Conservation (phyloP, 2,113 vertebrate genomes). For the Mystacornis crossleyi region DNA sequence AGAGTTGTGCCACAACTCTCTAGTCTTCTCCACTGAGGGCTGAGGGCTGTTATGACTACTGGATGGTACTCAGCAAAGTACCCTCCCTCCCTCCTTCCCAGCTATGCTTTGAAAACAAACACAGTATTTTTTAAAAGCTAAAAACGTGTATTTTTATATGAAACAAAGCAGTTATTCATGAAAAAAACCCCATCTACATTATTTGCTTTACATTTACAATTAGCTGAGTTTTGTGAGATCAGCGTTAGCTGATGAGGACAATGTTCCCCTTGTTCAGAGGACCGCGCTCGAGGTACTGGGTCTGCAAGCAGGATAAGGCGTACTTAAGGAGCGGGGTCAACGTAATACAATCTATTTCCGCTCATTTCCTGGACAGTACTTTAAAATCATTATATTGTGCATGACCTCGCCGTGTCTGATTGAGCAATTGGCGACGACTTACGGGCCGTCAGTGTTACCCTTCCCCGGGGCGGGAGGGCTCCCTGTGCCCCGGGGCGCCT, state of each 20-base stretch:
- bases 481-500: not conserved
- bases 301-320: not conserved
- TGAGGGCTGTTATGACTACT: accelerated
- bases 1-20: not conserved
- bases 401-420: not conserved
- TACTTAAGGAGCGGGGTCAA: accelerated
- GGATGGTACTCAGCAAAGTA: not conserved
- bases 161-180: not conserved
- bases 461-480: not conserved
- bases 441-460: accelerated
- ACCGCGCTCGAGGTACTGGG: not conserved
- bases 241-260: not conserved
- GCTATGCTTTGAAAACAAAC: not conserved
- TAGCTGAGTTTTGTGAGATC: not conserved
- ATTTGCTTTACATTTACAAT: not conserved
- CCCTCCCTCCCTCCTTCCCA: not conserved
- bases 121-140: not conserved
- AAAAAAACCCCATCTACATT: not conserved
- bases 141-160: not conserved
- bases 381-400: accelerated
- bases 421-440: accelerated
- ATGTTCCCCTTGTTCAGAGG: not conserved
- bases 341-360: not conserved
- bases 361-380: not conserved
- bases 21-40: not conserved